Percentiles rank a stretch among this genome's conserved stretches.
These are phyloP conservation scores for Cuniculus paca DNA, from an alignment of 2,797 vertebrate species.

Conservation along the genomic window DNA sequence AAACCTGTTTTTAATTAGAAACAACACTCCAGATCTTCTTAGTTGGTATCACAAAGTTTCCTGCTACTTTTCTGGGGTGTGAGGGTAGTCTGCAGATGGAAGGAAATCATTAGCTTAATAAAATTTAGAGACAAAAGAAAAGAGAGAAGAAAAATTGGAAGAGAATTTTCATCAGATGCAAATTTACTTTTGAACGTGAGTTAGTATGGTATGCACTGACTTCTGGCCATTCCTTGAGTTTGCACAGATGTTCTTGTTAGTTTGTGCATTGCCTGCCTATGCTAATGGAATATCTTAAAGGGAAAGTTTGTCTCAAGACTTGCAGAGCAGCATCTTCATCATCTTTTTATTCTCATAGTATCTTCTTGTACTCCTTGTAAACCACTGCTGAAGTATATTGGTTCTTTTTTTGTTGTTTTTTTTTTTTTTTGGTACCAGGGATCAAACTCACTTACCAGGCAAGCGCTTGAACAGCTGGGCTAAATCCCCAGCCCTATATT, in stretches of 20 bases:
- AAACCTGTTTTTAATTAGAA: slow-evolving; percentile 64
- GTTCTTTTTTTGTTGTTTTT: too few relatives aligned
- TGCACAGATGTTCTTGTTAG: background rate
- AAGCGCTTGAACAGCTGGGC: too few relatives aligned
- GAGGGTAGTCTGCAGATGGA: background rate
- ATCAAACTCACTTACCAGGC: too few relatives aligned
- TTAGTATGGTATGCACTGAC: background rate
- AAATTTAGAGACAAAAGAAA: background rate
- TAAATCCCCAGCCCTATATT: too few relatives aligned
- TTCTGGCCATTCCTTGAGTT: background rate
- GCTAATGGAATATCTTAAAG: background rate
- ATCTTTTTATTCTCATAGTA: background rate
- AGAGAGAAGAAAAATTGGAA: background rate
- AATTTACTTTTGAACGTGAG: background rate
- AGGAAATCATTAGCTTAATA: slow-evolving; percentile 17
- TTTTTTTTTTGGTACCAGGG: too few relatives aligned
- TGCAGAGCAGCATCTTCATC: background rate
- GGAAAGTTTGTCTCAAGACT: background rate
- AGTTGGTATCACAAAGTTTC: background rate
- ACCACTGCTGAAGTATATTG: background rate
- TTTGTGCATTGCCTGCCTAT: background rate
- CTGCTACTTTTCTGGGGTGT: slow-evolving; percentile 18
- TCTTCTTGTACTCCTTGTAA: background rate
- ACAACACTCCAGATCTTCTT: background rate
- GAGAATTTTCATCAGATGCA: background rate